Conservation (phyloP, 1,140 invertebrate genomes). For the Drosophila micromelanica region DNA sequence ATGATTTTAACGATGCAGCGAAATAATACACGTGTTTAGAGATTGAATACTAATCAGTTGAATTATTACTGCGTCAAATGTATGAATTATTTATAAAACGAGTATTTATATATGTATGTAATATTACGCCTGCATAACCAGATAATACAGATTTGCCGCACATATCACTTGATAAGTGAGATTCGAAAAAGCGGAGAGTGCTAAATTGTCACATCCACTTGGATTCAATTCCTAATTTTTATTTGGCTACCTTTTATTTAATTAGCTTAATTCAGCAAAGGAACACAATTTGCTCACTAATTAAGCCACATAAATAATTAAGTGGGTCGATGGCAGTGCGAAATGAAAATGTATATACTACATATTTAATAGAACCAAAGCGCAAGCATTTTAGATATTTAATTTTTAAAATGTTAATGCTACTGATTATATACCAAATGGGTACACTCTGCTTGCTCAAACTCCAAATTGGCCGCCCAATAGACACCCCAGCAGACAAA, state of each 20-base stretch:
- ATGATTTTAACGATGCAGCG: no score
- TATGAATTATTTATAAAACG: neutral
- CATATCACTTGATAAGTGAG: constrained; percentile 48
- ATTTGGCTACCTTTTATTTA: constrained; percentile 63
- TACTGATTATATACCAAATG: constrained; percentile 18
- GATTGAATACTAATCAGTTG: neutral
- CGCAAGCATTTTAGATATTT: constrained; percentile 40
- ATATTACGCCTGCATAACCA: constrained; percentile 35
- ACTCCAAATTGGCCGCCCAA: constrained; percentile 1
- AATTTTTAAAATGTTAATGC: constrained; percentile 54
- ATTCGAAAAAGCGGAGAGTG: neutral
- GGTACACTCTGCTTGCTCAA: neutral
- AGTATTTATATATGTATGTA: neutral
- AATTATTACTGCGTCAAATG: neutral
- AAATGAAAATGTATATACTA: constrained; percentile 62
- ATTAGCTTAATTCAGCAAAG: constrained; percentile 69
- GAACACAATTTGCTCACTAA: constrained; percentile 45
- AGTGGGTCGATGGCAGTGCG: constrained; percentile 51
- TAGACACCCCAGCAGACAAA: constrained; percentile 14
- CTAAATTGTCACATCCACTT: constrained; percentile 57
- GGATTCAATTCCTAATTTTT: constrained; percentile 3
- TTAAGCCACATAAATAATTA: constrained; percentile 72
- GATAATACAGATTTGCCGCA: constrained; percentile 58
- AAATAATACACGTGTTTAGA: neutral
- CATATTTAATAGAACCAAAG: constrained; percentile 63